Base-by-base conservation (phyloP, 2,113 vertebrate genomes). In the Serilophus lunatus region DNA sequence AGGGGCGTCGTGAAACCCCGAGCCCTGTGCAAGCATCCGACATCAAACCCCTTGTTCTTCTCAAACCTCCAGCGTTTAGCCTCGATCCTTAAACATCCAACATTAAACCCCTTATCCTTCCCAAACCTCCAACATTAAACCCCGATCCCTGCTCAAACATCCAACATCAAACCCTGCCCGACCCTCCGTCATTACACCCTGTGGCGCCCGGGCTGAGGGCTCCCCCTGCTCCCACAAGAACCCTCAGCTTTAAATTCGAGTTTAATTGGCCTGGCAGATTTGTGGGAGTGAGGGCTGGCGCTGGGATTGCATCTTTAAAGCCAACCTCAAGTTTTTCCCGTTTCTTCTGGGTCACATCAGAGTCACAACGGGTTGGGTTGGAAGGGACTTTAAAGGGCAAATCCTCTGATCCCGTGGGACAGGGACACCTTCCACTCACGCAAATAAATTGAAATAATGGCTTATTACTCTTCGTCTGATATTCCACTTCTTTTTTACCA, bases 181-280 rank as follows among this genome's bases (percentile, higher is more conserved):
- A 25, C 15, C 22, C 19, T 19, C 54, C 54, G 5, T 3, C 13
- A 8, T 7, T 22, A 20, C 13, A 13, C 20, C 54, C 53, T 9
- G 50, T 28, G 57, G n/a, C 24, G 24, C 11, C 8, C 47, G 47
- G 65, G 24, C 66, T 29, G 36, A 25, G 33, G 36, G 29, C 29
- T 13, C 70, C 2, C 29, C 40, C 33, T 11, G 54, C n/a, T 19
- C 31, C 42, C 10, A 0, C 51, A 2, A n/a, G 11, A 9, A 44
- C 33, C 13, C 9, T 22, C 13, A 0, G 4, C 3, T 15, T 6
- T 3, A 2, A 7, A 0, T 10, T 16, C 0, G 16, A 7, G 36
- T 26, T 72, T 20, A 18, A 5, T 15, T 20, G 14, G 6, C 1
- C 18, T 1, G 6, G 56, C 40, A 4, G 11, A 2, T 18, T 23